Percentiles rank a stretch among this genome's conserved stretches.
Conservation (phyloP, 1,140 invertebrate genomes). For the Parasteatoda tepidariorum region DNA sequence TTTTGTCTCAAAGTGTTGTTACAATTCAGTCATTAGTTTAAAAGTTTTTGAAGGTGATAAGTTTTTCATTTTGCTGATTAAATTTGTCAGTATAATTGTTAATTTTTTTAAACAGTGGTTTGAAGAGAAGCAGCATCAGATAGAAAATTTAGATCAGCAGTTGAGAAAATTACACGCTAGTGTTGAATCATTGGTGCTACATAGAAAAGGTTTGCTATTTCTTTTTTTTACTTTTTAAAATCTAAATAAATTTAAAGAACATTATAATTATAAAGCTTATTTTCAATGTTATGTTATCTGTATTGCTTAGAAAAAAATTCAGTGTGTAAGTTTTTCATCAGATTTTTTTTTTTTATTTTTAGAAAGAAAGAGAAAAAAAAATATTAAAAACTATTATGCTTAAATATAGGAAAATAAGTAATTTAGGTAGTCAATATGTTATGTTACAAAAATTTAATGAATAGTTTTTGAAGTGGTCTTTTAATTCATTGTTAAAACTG, state of each 20-base stretch:
- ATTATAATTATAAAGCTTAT: neutral
- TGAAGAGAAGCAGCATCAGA: slow-evolving; percentile 92
- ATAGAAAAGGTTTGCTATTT: slow-evolving; percentile 75
- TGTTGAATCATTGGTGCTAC: slow-evolving; percentile 87
- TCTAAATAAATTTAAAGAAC: neutral
- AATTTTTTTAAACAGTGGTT: slow-evolving; percentile 86
- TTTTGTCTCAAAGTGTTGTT: no score
- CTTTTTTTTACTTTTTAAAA: neutral
- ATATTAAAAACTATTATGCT: no score
- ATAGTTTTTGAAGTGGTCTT: no score
- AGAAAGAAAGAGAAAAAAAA: no score
- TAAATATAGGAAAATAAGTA: no score
- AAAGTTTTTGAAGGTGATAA: no score
- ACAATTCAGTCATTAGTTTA: no score
- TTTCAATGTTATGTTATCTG: neutral
- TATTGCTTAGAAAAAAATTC: neutral
- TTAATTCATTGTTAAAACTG: no score
- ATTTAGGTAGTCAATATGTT: no score
- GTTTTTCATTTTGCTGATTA: neutral
- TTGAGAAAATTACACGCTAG: slow-evolving; percentile 88
- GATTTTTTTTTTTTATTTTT: no score
- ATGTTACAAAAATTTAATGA: no score
- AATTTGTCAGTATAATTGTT: slow-evolving; percentile 4
- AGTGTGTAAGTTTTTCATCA: no score
- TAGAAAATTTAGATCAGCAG: slow-evolving; percentile 92